Conservation (phyloP, 2,113 vertebrate genomes). For the Sceloporus tristichus region DNA sequence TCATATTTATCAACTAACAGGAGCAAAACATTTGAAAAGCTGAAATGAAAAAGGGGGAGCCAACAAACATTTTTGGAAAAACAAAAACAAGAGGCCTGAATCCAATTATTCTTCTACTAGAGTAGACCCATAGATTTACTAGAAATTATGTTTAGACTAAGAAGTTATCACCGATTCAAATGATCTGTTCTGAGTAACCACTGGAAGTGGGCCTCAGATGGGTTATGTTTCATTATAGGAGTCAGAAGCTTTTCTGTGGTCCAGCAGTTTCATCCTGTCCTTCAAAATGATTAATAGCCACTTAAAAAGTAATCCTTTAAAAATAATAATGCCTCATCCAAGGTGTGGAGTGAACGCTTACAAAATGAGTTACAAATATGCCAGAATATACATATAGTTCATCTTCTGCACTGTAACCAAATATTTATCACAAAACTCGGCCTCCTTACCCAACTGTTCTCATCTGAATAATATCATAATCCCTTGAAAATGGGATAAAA, state of each 20-base stretch:
- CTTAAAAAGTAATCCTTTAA: background rate
- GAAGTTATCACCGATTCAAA: too few relatives aligned
- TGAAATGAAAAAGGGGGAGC: background rate
- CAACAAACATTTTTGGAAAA: background rate
- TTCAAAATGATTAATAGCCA: background rate
- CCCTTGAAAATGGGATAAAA: background rate
- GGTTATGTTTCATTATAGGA: background rate
- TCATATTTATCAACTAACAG: background rate
- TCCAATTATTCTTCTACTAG: too few relatives aligned
- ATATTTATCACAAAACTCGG: background rate
- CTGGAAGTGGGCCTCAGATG: background rate
- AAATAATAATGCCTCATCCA: background rate
- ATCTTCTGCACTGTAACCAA: background rate
- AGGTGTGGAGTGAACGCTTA: too few relatives aligned
- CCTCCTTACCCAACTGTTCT: background rate
- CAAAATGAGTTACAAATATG: background rate
- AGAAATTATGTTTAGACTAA: too few relatives aligned
- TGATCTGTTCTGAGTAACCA: background rate
- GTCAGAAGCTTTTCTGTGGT: background rate
- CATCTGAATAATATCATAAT: conserved; percentile 28
- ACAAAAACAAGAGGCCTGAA: background rate
- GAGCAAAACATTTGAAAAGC: background rate
- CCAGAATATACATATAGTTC: background rate
- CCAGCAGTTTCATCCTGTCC: background rate
- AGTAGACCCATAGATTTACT: too few relatives aligned